Evolutionary conservation across 2,113 vertebrate genomes (phyloP), one percentile per base, ranked within the genome.

Genomic region (Tringa solitaria): DNA sequence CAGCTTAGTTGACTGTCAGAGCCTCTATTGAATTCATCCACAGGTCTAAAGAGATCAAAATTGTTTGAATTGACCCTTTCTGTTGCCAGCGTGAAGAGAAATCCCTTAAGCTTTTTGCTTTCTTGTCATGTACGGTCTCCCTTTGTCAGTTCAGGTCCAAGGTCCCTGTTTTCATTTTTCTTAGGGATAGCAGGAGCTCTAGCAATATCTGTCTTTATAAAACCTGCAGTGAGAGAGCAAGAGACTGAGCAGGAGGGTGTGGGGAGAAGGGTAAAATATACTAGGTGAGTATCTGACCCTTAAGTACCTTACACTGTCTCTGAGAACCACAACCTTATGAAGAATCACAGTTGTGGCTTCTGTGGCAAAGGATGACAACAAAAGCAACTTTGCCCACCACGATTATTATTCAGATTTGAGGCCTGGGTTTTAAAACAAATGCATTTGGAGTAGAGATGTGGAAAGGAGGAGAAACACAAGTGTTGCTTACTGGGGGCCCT

Each of bases 401-500:
- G 84, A 65, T 93, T 94, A 83, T 92, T 93, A 84, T 95, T 97
- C 96, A 83, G 65, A 74, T 82, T 90, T 72, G 84, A 84, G 57
- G 79, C 85, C 83, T 75, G 53, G 65, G 45, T 85, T 96, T 95
- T 97, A 78, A 88, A 97, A 87, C 95, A 97, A 95, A 92, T 93
- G 84, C 76, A 56, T 94, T 97, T 91, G 83, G 70, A 95, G 67
- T 84, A 81, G 82, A 96, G 92, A 91, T 91, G 84, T 90, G 89
- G 91, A 96, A 94, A 91, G 77, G 89, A 95, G 48, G 91, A 93
- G 84, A 96, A 94, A 91, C 77, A 50, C 95, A 67, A 97, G 93
- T 95, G 95, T 94, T 97, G 96, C 97, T 97, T 96, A 97, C 53
- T 96, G 84, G 96, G 94, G 97, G 96, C 97, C 97, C 96, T 97